Conservation (phyloP, 2,113 vertebrate species). For the Anolis carolinensis region DNA sequence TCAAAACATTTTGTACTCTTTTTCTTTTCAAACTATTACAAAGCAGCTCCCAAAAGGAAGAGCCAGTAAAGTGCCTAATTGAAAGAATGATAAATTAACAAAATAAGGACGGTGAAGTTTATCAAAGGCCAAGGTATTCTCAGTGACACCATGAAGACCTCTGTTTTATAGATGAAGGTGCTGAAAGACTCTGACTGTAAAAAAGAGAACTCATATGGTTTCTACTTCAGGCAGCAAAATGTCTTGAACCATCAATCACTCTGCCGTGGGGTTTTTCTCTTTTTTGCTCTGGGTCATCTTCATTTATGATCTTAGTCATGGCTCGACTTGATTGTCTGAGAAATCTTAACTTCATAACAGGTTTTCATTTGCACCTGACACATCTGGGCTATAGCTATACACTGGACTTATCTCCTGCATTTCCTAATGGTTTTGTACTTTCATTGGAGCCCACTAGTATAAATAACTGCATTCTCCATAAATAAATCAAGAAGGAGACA, state of each 20-base stretch:
- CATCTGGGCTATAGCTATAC: neutral
- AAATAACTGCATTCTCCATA: slow-evolving; percentile 8
- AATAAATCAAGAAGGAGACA: neutral
- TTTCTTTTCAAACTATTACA: too few relatives aligned
- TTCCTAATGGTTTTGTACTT: neutral
- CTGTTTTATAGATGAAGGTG: neutral
- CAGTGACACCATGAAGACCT: neutral
- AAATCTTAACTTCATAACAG: neutral
- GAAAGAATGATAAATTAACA: too few relatives aligned
- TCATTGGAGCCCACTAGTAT: neutral
- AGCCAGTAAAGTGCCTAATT: too few relatives aligned
- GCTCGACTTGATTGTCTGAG: neutral
- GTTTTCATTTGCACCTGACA: neutral
- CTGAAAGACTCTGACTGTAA: neutral
- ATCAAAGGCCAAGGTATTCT: neutral
- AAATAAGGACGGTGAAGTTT: too few relatives aligned
- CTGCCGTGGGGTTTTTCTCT: neutral
- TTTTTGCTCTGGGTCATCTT: neutral
- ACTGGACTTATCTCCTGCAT: neutral
- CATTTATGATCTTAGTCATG: neutral
- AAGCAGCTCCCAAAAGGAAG: too few relatives aligned
- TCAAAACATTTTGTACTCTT: too few relatives aligned
- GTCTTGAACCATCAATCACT: neutral
- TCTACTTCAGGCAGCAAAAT: neutral
- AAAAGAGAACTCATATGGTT: too few relatives aligned